Base-by-base conservation (phyloP, 2,888 invertebrate species). In the Cephus spinipes region DNA sequence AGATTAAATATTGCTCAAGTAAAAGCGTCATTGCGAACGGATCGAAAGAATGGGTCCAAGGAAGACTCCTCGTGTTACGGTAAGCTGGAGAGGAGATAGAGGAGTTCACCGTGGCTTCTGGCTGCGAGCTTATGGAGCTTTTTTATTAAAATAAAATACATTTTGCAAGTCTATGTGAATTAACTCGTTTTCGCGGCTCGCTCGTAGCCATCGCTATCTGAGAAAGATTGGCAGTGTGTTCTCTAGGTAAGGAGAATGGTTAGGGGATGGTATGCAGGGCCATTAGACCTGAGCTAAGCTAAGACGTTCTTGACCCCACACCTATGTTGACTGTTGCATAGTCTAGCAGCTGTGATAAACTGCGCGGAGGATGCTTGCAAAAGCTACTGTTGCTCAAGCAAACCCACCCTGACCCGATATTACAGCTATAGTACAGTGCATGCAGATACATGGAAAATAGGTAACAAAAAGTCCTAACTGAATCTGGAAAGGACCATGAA, bases 301-400 rank as follows among this genome's bases (percentile, higher is more conserved):
- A 30, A 71, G 71, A 71, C 71, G 71, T 71, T 71, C 71, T 71
- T 71, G 71, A 71, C 71, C 71, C 11, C 71, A 15, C 71, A 31
- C 71, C 71, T 15, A 71, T 71, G 71, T 71, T 71, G 71, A 71
- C 71, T 71, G 71, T 30, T 71, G 71, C 71, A 71, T 71, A 71
- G 11, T 71, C 33, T 71, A 71, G 71, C 33, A 33, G 32, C 71
- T 71, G 32, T 71, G 71, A 71, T 71, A 71, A 71, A 71, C 71
- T 71, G 32, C 55, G 12, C 71, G 9, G 32, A 33, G 71, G n/a
- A 71, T 71, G 30, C 15, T 71, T 23, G 71, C 71, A 30, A 33
- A 71, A 31, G 55, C 55, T 55, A 55, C 55, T 55, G 55, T 55
- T 55, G 23, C 23, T 55, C 23, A 23, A 9, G 55, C 55, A 55